Base-by-base conservation (phyloP, 2,113 vertebrate species). In the Riparia riparia region DNA sequence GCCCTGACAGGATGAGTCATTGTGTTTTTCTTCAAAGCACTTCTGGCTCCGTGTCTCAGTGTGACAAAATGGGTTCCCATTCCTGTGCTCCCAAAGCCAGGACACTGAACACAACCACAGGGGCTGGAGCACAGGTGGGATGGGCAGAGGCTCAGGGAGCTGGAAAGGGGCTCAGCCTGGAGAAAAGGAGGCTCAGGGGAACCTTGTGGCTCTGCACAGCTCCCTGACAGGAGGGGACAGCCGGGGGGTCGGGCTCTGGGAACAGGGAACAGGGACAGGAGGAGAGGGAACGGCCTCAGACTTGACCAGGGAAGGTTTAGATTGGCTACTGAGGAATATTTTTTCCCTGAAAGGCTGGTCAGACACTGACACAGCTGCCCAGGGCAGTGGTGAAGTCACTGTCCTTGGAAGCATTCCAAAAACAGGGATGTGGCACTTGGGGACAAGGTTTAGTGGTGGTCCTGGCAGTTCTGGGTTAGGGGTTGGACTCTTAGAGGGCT, bases 271-370 rank as follows among this genome's bases (percentile, higher is more conserved):
- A 79, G 49, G 34, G 20, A 64, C 34, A 56, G 57, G 29, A 49
- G 2, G 13, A 1, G 50, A 49, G 25, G 41, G 0, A 63, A 64
- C 2, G 0, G 0, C 34, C 49, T 56, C 66, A 56, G 1, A 0
- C 25, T 17, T 1, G 2, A 0, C 22, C 65, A 79, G 13, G 11
- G 14, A 5, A 71, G 29, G 31, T 64, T 72, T 50, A 32, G 20
- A 17, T 49, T 37, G 42, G 34, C 19, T 64, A 4, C 32, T 6
- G 3, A 24, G 49, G 17, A 41, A 2, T 25, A 16, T 49, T 57
- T 65, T 47, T 9, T 1, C n/a, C 25, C 34, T 42, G 34, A 29
- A 54, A 47, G 29, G 20, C 10, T 64, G 29, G 3, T 29, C 65
- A 79, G 28, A 56, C 7, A 22, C 32, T 61, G n/a, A 22, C 17